Base-by-base conservation (phyloP, 1,140 invertebrate species). In the Drosophila miranda region DNA sequence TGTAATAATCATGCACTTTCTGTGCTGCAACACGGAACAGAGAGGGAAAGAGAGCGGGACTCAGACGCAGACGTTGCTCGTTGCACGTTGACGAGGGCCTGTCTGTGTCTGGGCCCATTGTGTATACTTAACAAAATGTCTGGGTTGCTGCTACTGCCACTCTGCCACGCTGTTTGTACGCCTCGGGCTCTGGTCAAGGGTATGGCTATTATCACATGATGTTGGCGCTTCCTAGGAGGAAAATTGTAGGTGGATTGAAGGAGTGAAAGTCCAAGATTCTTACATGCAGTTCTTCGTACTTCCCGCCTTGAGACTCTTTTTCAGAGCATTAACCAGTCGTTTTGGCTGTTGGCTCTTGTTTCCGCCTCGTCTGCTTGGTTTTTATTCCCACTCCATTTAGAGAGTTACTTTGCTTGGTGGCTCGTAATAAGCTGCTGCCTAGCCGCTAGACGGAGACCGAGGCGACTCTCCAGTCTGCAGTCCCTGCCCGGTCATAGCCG, bases 1-100 rank as follows among this genome's bases (percentile, higher is more conserved):
- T 86, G 70, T 72, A 82, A 87, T 82, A 84, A 84, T 80, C 76
- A 49, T 67, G 77, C 76, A 77, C 76, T 77, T 72, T 77, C 72
- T 45, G 51, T 62, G 61, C 71, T 72, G 61, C 79, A 63, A 51
- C 49, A 34, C 56, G 46, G 45, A 34, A 62, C 19, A 19, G 19
- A 1, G 19, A 19, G 19, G 19, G 19, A 19, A 0, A 0, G 19
- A 1, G 19, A 19, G 55, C 53, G 58, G 30, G 52, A 48, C 58
- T 19, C 38, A 23, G 58, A 58, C 51, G 38, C 46, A 55, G 61
- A 63, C 54, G n/a, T 46, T 48, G 48, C 34, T 52, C 26, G 38
- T 51, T 41, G 49, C 50, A 50, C 70, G 48, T 13, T 55, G 63
- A 45, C 63, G 78, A 63, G 75, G 67, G 50, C 46, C 23, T 55